These are phyloP conservation scores for Ernsta delagoae DNA, from an alignment of 2,888 invertebrate species.

Conservation along the genomic window DNA sequence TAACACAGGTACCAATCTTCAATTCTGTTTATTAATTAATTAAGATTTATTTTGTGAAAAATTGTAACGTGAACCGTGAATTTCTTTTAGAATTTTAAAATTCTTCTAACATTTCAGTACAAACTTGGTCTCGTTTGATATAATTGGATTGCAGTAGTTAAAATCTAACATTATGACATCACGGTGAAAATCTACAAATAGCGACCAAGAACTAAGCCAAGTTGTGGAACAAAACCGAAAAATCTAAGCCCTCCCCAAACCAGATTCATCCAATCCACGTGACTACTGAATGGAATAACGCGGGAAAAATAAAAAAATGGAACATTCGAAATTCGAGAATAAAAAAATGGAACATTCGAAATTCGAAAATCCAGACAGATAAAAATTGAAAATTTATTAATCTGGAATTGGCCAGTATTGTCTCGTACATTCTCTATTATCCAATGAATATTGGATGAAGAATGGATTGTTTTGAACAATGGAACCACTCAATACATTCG, in stretches of 20 bases:
- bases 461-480: neutral
- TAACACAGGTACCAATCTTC: no score
- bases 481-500: neutral
- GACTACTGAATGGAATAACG: neutral
- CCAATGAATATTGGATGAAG: neutral
- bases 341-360: neutral
- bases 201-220: neutral
- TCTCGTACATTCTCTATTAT: neutral
- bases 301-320: neutral
- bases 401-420: neutral
- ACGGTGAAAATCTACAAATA: neutral
- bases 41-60: no score
- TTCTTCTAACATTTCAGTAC: neutral
- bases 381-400: neutral
- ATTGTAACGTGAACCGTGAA: no score
- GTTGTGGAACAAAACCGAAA: neutral
- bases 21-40: no score
- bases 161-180: neutral
- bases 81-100: no score
- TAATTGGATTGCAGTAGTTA: no score
- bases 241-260: no score
- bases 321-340: no score
- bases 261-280: no score
- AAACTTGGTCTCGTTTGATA: neutral
- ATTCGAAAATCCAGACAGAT: no score